Conservation (phyloP, 2,888 invertebrate genomes). For the Ischnus inquisitorius region DNA sequence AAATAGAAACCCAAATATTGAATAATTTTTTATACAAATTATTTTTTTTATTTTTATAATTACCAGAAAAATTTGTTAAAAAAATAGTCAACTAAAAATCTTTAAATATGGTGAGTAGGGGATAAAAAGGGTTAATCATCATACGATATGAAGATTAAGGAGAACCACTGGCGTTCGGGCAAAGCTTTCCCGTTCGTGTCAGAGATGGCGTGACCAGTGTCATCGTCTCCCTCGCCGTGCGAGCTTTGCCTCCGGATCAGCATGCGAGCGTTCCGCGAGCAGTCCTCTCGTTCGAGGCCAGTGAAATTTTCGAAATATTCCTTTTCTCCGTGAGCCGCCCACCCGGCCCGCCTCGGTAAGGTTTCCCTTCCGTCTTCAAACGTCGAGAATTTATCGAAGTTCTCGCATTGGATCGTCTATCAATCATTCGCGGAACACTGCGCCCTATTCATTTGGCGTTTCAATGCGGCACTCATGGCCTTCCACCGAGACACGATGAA, state of each 20-base stretch:
- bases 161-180: conserved; percentile 70
- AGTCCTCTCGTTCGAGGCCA: conserved; percentile 14
- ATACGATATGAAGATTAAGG: conserved; percentile 31
- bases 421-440: conserved; percentile 64
- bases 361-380: conserved; percentile 27
- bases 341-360: not conserved
- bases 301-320: conserved; percentile 40
- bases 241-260: conserved; percentile 35
- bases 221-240: conserved; percentile 35
- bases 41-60: no score
- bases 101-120: not conserved
- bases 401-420: conserved; percentile 62
- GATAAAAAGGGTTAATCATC: not conserved
- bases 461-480: conserved; percentile 59
- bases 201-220: conserved; percentile 77
- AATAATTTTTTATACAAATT: no score
- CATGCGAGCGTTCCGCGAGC: conserved; percentile 19
- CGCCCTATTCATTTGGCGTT: conserved; percentile 62
- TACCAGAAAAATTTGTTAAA: not conserved
- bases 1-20: no score
- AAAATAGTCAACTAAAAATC: not conserved
- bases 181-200: conserved; percentile 67
- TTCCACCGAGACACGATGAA: conserved; percentile 48
- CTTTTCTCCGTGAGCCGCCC: conserved; percentile 17
- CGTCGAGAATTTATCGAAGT: conserved; percentile 67